Conservation (phyloP, 1,140 invertebrate species). For the Zaprionus davidi region DNA sequence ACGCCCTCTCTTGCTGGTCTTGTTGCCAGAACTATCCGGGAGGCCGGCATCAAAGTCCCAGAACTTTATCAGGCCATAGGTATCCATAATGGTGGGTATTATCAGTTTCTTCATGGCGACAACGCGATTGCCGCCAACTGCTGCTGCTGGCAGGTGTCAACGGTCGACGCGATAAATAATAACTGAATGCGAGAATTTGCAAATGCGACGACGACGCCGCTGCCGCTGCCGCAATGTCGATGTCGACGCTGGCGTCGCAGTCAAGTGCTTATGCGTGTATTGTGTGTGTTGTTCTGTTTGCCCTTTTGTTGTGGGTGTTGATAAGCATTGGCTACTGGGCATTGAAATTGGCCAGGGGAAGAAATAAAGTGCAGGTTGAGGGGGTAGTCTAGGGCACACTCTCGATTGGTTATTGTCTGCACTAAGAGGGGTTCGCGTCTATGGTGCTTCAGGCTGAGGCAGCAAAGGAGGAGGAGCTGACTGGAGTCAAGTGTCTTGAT, state of each 20-base stretch:
- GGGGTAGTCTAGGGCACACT: background rate
- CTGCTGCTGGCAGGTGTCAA: constrained; percentile 59
- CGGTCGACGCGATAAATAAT: constrained; percentile 70
- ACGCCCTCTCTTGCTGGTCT: background rate
- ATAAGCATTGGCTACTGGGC: constrained; percentile 49
- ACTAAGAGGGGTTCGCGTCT: constrained; percentile 29
- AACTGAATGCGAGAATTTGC: constrained; percentile 77
- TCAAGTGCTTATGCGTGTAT: constrained; percentile 30
- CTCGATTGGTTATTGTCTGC: constrained; percentile 47
- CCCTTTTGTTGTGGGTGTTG: constrained; percentile 56
- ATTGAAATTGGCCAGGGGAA: constrained; percentile 2
- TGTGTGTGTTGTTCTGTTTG: constrained; percentile 29
- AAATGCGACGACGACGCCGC: constrained; percentile 43
- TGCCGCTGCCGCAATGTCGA: constrained; percentile 9
- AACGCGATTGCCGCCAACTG: constrained; percentile 8
- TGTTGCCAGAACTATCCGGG: constrained; percentile 36
- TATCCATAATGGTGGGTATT: constrained; percentile 77
- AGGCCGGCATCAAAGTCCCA: constrained; percentile 75
- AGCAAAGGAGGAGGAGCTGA: background rate
- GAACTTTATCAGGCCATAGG: constrained; percentile 79
- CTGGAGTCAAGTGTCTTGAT: constrained; percentile 55
- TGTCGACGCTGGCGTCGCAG: background rate
- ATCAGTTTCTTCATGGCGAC: constrained; percentile 75
- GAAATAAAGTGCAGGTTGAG: background rate
- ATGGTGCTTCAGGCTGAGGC: constrained; percentile 17